Percentiles rank a stretch among this genome's conserved stretches.
These are phyloP conservation scores for Malurus leucopterus DNA, from an alignment of 2,797 vertebrate species.

Conservation along the genomic window DNA sequence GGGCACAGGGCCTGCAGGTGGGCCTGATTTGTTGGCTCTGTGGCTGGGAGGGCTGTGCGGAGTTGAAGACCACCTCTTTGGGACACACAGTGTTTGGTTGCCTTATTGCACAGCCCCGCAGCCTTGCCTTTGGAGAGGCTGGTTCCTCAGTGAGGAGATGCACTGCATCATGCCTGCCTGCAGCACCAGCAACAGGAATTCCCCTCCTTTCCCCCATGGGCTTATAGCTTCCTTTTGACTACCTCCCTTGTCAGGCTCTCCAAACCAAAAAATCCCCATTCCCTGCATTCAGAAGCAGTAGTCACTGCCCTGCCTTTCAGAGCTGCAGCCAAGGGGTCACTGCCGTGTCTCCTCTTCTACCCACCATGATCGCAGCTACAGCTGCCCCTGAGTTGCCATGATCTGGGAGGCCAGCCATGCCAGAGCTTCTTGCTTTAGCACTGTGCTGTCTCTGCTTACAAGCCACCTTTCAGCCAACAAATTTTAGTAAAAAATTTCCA, in stretches of 20 bases:
- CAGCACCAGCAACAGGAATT: neutral
- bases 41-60: neutral
- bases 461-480: neutral
- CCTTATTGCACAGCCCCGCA: neutral
- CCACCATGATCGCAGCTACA: accelerated
- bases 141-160: neutral
- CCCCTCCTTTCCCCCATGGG: accelerated
- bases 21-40: accelerated
- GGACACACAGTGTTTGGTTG: accelerated
- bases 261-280: neutral
- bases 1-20: neutral
- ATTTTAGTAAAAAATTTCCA: neutral
- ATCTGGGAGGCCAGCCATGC: accelerated
- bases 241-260: neutral
- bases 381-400: neutral
- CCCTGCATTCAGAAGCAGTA: neutral
- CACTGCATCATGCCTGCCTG: accelerated
- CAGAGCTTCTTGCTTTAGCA: neutral
- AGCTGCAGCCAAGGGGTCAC: accelerated
- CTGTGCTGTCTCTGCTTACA: neutral
- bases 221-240: neutral
- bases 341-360: neutral
- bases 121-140: neutral
- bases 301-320: neutral
- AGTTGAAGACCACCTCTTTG: neutral